Evolutionary conservation across 2,797 vertebrate species (phyloP).

Genomic region (Zalophus californianus): DNA sequence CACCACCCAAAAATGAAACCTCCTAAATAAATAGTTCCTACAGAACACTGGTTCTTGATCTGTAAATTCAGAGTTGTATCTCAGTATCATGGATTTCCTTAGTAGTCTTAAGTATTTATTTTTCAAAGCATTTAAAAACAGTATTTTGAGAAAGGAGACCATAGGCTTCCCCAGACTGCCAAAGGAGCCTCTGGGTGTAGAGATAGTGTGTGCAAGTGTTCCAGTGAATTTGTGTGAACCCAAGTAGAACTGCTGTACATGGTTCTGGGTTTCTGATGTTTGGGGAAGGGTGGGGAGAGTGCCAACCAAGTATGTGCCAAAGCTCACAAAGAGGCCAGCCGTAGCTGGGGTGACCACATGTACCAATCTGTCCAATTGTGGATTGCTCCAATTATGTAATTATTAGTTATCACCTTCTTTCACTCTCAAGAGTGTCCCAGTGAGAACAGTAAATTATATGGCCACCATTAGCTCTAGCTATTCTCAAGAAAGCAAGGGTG

Average conservation of each 20-base stretch:
- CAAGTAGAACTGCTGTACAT: neutral
- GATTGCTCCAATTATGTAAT: neutral
- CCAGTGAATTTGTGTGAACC: neutral
- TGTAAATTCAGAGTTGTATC: neutral
- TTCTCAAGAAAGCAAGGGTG: neutral
- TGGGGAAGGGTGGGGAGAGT: neutral
- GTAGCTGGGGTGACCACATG: neutral
- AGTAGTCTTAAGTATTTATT: neutral
- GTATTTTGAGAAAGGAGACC: neutral
- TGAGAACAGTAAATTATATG: neutral
- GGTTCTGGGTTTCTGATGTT: neutral
- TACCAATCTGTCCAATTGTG: neutral
- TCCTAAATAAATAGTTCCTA: neutral
- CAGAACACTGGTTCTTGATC: neutral
- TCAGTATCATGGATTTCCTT: neutral
- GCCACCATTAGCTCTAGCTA: neutral
- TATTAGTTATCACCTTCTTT: neutral
- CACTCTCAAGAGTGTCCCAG: neutral
- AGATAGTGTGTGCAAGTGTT: neutral
- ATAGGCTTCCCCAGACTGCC: neutral
- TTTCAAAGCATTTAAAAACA: constrained; percentile 25
- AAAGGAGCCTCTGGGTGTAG: rapidly evolving
- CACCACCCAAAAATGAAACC: neutral
- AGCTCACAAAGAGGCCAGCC: neutral
- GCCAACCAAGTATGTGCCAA: neutral